Evolutionary conservation across 2,797 vertebrate genomes (phyloP), one percentile per base, ranked within the genome.

Genomic region (Cichlasoma orientale): DNA sequence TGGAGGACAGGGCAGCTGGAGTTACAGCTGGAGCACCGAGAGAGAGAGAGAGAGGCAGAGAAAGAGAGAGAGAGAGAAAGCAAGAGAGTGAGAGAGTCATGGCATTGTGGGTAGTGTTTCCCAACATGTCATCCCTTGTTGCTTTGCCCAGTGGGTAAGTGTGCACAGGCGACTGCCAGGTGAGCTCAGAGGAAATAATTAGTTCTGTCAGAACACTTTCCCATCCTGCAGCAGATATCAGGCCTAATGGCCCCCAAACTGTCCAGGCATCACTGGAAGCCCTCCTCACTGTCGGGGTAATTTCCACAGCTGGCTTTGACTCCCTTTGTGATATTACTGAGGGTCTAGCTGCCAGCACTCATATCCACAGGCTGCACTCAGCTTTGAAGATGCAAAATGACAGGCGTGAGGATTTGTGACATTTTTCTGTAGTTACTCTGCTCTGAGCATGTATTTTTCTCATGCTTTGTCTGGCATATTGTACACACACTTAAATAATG

Each of bases 271-370:
- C 86, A 66, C 41, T 8, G 52, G 81, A 66, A 78, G 72, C 79
- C 87, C 78, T 84, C 75, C 80, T 83, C 33, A 56, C 82, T 90
- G 89, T 92, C 90, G 82, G 77, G 76, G 56, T 76, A 81, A 94
- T 93, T 94, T 92, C 88, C 88, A 88, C 89, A 86, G 79, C 63
- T 10, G 36, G 52, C 73, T 83, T 84, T 90, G 89, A 92, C 88
- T 82, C 74, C 90, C 86, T 92, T 93, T 93, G 90, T 91, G 78
- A 88, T 86, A 68, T 74, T 72, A 85, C 75, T 25, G 61, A 83
- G 77, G 77, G 29, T 82, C 88, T n/a, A n/a, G 83, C 77, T 88
- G 82, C 73, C 84, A 84, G 66, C 16, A 72, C 84, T 86, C 80
- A 84, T 87, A 88, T 82, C 88, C 78, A 84, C 86, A 87, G 71